Evolutionary conservation across 2,113 vertebrate species (phyloP).

Genomic region (Etheostoma cragini): DNA sequence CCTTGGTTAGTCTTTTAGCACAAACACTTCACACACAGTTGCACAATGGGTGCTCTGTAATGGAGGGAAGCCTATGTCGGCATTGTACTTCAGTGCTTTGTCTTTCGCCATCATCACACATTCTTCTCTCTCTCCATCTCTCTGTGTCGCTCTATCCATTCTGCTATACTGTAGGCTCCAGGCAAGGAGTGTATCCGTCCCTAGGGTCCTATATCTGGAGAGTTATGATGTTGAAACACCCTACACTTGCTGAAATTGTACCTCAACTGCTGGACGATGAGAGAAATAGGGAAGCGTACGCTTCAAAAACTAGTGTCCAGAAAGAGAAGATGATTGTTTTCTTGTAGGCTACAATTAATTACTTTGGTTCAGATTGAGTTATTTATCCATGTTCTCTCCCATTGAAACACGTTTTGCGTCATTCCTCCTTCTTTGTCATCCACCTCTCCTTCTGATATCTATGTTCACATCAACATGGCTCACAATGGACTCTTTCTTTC

Average conservation of each 20-base stretch:
- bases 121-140: slow-evolving; percentile 26
- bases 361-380: neutral
- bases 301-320: neutral
- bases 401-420: neutral
- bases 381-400: neutral
- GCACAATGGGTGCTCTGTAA: slow-evolving; percentile 77
- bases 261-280: neutral
- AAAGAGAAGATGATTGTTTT: neutral
- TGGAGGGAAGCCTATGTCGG: slow-evolving; percentile 59
- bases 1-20: slow-evolving; percentile 63
- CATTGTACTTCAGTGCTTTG: slow-evolving; percentile 68
- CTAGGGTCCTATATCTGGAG: slow-evolving; percentile 37
- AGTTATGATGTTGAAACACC: slow-evolving; percentile 36
- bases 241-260: slow-evolving; percentile 21
- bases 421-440: slow-evolving; percentile 37
- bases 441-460: slow-evolving; percentile 55
- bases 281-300: neutral
- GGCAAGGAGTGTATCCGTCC: slow-evolving; percentile 2
- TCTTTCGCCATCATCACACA: slow-evolving; percentile 53
- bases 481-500: slow-evolving; percentile 68
- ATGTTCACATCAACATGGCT: slow-evolving; percentile 56
- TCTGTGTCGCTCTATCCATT: slow-evolving; percentile 23
- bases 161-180: slow-evolving; percentile 19
- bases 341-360: too few relatives aligned
- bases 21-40: slow-evolving; percentile 73